Base-by-base conservation (phyloP, 2,888 invertebrate genomes). In the Athalia cordata region DNA sequence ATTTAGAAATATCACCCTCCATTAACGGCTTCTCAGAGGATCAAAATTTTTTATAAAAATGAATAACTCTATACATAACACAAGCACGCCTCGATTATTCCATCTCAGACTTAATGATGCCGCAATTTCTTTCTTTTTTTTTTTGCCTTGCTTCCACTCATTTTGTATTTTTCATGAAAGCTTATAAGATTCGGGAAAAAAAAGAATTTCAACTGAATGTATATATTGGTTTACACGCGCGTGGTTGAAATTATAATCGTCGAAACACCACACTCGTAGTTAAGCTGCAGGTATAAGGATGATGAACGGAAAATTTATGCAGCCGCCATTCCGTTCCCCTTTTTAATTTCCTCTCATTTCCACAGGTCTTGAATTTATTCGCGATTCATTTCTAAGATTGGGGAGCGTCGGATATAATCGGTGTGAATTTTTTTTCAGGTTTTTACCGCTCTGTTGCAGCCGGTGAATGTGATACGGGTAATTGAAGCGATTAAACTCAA, bases 271-370 rank as follows among this genome's bases (percentile, higher is more conserved):
- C 9, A 49, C 15, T 6, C 49, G 47, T 66, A 66, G 8, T 66
- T 13, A 4, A 49, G 66, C 49, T 29, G 29, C 29, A 29, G 29
- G 29, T 29, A 29, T 29, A 29, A 29, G 29, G 29, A 29, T 29
- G 29, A 29, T 29, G 29, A 2, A 66, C 66, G 49, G 13, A 49
- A 47, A n/a, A n/a, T 45, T 11, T 64, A n/a, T 45, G 66, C 66
- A 66, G 15, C 47, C 49, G 49, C 49, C 49, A 49, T 49, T 66
- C 49, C 29, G 66, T 66, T 49, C 8, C n/a, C 66, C 13, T 11
- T 13, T 7, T 66, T 66, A 66, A 66, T 66, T 66, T 66, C 8
- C 66, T 66, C 66, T 13, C 47, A 66, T 66, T 66, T 49, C 6
- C 7, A 45, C n/a, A n/a, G 49, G 15, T n/a, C 15, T 66, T 3